A percentile compares a stretch with the other conserved stretches of the same genome.
phyloP scores from a whole-genome alignment of 2,797 vertebrate species.

The Tachyglossus aculeatus region DNA sequence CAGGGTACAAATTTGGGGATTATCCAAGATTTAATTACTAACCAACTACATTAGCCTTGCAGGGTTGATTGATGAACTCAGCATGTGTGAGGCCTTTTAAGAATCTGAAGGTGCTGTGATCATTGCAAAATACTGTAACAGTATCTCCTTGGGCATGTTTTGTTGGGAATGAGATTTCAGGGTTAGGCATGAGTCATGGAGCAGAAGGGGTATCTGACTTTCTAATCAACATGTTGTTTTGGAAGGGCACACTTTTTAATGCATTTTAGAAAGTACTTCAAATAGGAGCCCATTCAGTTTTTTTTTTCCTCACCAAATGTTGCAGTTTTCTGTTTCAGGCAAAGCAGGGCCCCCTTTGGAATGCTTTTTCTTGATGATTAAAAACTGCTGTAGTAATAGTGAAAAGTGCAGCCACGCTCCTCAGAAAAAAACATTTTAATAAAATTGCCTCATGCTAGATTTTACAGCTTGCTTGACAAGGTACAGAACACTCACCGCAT shows the following conservation, averaged over 20 bases:
- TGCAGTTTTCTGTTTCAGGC: neutral
- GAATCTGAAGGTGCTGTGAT: neutral
- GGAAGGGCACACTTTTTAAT: neutral
- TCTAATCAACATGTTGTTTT: too few relatives aligned
- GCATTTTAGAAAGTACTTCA: neutral
- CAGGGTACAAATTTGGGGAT: too few relatives aligned
- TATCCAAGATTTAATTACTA: too few relatives aligned
- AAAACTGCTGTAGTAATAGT: neutral
- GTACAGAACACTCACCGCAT: too few relatives aligned
- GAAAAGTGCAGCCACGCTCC: neutral
- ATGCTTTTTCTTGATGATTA: neutral
- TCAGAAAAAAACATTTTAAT: too few relatives aligned
- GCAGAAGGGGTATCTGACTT: neutral
- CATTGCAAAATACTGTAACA: neutral
- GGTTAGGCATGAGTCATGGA: neutral
- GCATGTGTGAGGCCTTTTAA: too few relatives aligned
- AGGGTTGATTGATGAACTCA: too few relatives aligned
- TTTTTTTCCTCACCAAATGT: neutral
- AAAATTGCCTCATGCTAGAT: too few relatives aligned
- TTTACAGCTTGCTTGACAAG: too few relatives aligned
- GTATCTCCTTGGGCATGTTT: neutral
- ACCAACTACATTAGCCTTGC: too few relatives aligned
- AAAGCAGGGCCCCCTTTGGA: neutral
- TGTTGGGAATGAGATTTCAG: neutral
- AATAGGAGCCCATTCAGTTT: too few relatives aligned